Evolutionary conservation across 1,140 invertebrate genomes (phyloP).

Genomic region (Thereuonema tuberculata): DNA sequence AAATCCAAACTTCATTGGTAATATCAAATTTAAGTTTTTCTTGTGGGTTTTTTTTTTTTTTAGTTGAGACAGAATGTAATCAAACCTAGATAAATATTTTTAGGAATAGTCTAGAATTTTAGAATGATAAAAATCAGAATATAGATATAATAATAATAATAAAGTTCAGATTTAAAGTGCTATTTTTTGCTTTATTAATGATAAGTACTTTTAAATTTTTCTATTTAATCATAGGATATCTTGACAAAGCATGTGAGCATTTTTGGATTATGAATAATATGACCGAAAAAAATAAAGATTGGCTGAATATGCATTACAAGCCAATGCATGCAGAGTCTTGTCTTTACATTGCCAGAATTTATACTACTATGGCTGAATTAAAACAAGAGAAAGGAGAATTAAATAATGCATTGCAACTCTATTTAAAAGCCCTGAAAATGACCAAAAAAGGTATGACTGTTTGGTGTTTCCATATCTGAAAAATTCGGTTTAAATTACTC

Average conservation of each 20-base stretch:
- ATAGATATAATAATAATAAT: no score
- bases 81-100: no score
- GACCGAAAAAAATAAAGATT: not conserved
- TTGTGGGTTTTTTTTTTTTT: no score
- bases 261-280: not conserved
- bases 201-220: no score
- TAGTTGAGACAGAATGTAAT: no score
- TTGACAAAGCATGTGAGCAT: not conserved
- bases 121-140: no score
- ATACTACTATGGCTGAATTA: not conserved
- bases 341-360: not conserved
- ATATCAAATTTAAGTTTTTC: no score
- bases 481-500: no score
- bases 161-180: no score
- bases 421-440: not conserved
- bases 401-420: not conserved
- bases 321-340: not conserved
- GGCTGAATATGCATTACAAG: not conserved
- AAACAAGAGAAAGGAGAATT: not conserved
- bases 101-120: no score
- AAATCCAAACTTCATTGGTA: no score
- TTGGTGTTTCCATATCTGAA: not conserved
- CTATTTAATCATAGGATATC: not conserved
- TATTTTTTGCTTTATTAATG: no score
- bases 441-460: not conserved